These are phyloP conservation scores for Crenuchus spilurus DNA, from an alignment of 2,797 vertebrate genomes.

Conservation along the genomic window DNA sequence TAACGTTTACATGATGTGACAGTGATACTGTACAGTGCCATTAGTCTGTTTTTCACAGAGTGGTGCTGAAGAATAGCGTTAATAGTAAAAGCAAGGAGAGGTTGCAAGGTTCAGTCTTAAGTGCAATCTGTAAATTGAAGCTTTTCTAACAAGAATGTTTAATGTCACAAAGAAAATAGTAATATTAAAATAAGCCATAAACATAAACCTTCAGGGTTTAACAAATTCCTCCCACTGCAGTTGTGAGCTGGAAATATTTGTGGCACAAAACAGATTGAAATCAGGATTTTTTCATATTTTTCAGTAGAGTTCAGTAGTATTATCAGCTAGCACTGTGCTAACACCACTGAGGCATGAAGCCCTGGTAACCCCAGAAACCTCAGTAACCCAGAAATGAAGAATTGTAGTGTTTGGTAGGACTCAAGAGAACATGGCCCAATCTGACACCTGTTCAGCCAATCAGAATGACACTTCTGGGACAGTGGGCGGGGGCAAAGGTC, in stretches of 20 bases:
- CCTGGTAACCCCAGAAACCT: background rate
- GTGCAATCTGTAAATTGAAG: background rate
- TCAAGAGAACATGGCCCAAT: constrained; percentile 18
- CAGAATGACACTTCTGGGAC: constrained; percentile 50
- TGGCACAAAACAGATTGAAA: background rate
- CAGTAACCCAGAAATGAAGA: background rate
- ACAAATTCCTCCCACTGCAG: background rate
- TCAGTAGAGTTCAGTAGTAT: background rate
- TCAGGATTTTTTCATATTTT: background rate
- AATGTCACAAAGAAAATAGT: background rate
- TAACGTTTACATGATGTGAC: too few relatives aligned
- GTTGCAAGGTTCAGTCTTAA: background rate
- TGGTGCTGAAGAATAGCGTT: too few relatives aligned
- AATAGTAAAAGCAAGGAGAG: too few relatives aligned
- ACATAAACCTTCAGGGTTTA: background rate
- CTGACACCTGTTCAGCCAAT: constrained; percentile 34
- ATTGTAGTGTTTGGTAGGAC: background rate
- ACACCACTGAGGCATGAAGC: background rate
- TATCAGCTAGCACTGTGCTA: background rate
- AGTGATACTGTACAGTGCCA: background rate
- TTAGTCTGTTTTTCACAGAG: background rate
- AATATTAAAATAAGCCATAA: background rate
- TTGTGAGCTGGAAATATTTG: background rate
- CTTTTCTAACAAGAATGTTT: background rate
- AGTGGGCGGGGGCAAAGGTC: constrained; percentile 53